Evolutionary conservation across 1,140 invertebrate species (phyloP).

Genomic region (Drosophila carrolli): DNA sequence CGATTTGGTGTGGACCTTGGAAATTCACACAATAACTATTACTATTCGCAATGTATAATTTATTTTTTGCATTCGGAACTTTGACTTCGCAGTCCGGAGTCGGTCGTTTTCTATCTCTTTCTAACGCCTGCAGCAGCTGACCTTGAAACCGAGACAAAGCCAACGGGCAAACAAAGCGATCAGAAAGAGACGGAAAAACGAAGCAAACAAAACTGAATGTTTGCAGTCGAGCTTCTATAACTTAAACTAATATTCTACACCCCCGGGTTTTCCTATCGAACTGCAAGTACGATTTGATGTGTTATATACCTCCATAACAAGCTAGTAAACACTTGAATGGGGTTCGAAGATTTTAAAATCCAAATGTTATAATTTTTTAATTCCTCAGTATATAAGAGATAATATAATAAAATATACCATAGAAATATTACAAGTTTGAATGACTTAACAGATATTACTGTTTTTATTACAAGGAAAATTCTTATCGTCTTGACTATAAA

Average conservation of each 20-base stretch:
- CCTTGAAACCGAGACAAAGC: slow-evolving; percentile 34
- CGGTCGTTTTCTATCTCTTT: slow-evolving; percentile 35
- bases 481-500: too few species aligned
- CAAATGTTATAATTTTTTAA: too few species aligned
- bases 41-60: slow-evolving; percentile 43
- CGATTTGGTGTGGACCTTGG: slow-evolving; percentile 29
- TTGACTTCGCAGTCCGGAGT: slow-evolving; percentile 53
- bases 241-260: not conserved
- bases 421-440: too few species aligned
- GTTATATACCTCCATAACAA: too few species aligned
- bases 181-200: slow-evolving; percentile 3
- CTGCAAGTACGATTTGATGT: too few species aligned
- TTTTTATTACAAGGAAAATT: too few species aligned
- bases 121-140: slow-evolving; percentile 47
- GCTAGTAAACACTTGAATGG: too few species aligned
- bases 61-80: slow-evolving; percentile 63
- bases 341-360: too few species aligned
- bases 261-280: too few species aligned
- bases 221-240: slow-evolving; percentile 15
- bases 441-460: too few species aligned
- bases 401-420: too few species aligned
- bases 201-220: slow-evolving; percentile 14
- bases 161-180: slow-evolving; percentile 8
- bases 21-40: slow-evolving; percentile 37
- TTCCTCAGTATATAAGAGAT: too few species aligned